These are phyloP conservation scores for Harlomillsia oculata DNA, from an alignment of 1,140 invertebrate species.

Conservation along the genomic window DNA sequence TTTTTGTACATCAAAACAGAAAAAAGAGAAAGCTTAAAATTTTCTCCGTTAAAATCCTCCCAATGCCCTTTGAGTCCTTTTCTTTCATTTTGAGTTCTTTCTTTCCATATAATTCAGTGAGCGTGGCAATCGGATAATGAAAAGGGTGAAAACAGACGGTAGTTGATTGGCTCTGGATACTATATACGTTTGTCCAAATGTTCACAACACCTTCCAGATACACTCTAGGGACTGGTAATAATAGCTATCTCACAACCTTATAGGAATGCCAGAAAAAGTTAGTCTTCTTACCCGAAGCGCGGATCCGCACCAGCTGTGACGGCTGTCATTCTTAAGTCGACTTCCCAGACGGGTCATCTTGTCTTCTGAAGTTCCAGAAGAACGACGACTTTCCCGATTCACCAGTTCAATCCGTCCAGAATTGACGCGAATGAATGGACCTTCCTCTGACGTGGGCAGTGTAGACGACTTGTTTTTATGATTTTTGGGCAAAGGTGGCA, in stretches of 20 bases:
- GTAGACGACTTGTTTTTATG: constrained; percentile 26
- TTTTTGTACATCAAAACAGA: no score
- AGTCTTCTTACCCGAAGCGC: constrained; percentile 27
- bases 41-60: no score
- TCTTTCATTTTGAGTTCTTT: no score
- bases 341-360: constrained; percentile 11
- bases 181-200: no score
- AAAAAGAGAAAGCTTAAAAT: no score
- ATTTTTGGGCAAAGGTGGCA: no score
- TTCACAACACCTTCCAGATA: no score
- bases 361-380: constrained; percentile 9
- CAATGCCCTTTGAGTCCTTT: no score
- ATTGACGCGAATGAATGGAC: constrained; percentile 34
- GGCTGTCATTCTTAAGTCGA: constrained; percentile 19
- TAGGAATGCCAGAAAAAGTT: not conserved
- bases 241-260: not conserved
- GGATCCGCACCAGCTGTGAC: constrained; percentile 33
- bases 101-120: no score
- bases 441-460: constrained; percentile 27
- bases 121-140: no score
- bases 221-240: not conserved
- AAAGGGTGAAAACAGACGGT: no score
- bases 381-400: constrained; percentile 4
- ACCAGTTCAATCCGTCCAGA: constrained; percentile 34
- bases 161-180: no score